These are phyloP conservation scores for Gorilla gorilla DNA, from an alignment of 2,113 vertebrate species.

Conservation along the genomic window DNA sequence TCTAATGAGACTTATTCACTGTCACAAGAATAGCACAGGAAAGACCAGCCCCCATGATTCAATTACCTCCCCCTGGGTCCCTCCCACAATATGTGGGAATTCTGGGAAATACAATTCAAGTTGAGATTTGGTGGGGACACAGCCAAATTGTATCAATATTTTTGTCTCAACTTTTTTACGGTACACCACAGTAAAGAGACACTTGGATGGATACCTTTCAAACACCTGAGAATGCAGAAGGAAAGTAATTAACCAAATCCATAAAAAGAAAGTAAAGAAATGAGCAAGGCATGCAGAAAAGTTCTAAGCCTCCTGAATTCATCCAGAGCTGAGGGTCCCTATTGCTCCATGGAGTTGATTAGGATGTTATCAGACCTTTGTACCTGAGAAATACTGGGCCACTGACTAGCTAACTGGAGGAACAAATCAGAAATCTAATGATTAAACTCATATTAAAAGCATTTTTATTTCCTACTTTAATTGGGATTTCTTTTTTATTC, in stretches of 20 bases:
- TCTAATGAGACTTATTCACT: too few species aligned
- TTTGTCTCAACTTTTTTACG: conserved; percentile 4
- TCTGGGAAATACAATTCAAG: too few species aligned
- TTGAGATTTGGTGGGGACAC: too few species aligned
- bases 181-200: neutral
- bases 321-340: neutral
- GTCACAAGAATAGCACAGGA: too few species aligned
- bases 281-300: neutral
- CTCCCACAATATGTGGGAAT: too few species aligned
- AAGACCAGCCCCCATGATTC: too few species aligned
- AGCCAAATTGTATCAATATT: too few species aligned
- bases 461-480: conserved; percentile 3
- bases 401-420: neutral
- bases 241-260: neutral
- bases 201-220: neutral
- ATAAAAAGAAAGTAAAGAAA: neutral
- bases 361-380: neutral
- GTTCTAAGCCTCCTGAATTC: neutral
- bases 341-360: neutral
- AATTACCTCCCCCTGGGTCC: too few species aligned
- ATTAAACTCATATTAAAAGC: neutral
- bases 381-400: neutral
- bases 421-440: neutral
- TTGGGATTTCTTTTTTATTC: neutral
- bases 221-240: neutral